Evolutionary conservation across 2,113 vertebrate species (phyloP).

Genomic region (Lota lota): DNA sequence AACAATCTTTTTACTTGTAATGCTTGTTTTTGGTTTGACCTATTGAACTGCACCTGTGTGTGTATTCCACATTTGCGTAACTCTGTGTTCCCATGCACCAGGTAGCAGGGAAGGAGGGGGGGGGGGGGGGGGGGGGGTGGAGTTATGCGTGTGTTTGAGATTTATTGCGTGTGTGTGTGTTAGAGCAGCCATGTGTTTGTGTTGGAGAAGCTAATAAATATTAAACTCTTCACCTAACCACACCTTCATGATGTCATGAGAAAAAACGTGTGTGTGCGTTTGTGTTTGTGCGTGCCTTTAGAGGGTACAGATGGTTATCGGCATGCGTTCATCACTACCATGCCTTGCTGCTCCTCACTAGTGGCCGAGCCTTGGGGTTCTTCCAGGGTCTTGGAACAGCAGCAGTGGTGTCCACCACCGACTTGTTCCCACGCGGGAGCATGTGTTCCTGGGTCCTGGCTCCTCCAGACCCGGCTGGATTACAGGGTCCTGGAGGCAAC

Average conservation of each 20-base stretch:
- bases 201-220: too few species aligned
- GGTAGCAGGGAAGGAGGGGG: too few species aligned
- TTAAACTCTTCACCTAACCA: too few species aligned
- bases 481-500: conserved; percentile 25
- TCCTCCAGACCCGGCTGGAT: neutral
- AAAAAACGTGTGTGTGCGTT: too few species aligned
- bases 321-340: conserved; percentile 75
- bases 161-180: neutral
- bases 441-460: too few species aligned
- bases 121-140: too few species aligned
- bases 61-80: too few species aligned
- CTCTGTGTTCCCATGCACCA: too few species aligned
- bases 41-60: too few species aligned
- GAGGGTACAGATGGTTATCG: conserved; percentile 45
- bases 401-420: conserved; percentile 42
- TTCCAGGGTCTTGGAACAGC: conserved; percentile 76
- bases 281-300: neutral
- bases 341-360: conserved; percentile 68
- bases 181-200: too few species aligned
- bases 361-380: conserved; percentile 69
- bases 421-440: too few species aligned
- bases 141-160: neutral
- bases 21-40: neutral
- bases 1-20: conserved; percentile 7
- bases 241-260: too few species aligned